These are phyloP conservation scores for Danaus melanippus DNA, from an alignment of 1,140 invertebrate genomes.

Conservation along the genomic window DNA sequence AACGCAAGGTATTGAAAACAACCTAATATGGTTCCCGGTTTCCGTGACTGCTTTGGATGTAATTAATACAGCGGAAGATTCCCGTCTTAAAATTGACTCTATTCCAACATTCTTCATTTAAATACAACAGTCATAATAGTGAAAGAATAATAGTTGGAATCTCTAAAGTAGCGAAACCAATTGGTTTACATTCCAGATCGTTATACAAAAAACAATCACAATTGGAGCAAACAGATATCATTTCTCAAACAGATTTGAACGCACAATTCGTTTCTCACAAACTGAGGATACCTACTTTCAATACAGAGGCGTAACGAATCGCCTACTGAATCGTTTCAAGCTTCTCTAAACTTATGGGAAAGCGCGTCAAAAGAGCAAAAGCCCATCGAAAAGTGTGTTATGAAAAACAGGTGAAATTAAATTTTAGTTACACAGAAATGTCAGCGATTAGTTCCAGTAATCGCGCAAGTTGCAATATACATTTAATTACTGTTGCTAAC, in stretches of 20 bases:
- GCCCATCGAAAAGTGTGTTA: no score
- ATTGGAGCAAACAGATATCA: constrained; percentile 19
- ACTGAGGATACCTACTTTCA: constrained; percentile 33
- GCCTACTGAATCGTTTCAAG: constrained; percentile 48
- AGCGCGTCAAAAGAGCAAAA: constrained; percentile 19
- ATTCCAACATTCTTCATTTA: no score
- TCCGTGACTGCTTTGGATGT: constrained; percentile 39
- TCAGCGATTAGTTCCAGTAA: not conserved
- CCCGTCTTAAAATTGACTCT: not conserved
- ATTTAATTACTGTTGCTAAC: not conserved
- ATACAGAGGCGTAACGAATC: constrained; percentile 48
- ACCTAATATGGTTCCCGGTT: constrained; percentile 40
- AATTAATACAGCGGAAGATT: constrained; percentile 50
- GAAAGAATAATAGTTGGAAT: constrained; percentile 20
- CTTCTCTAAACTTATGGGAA: constrained; percentile 48
- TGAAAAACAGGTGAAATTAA: not conserved
- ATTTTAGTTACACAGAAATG: not conserved
- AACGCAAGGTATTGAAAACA: constrained; percentile 49
- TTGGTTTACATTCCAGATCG: constrained; percentile 19
- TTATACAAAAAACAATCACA: constrained; percentile 35
- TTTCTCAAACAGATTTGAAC: no score
- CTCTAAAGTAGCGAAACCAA: constrained; percentile 19
- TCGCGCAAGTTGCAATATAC: not conserved
- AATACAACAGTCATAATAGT: no score
- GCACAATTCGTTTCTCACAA: constrained; percentile 34